Conservation (phyloP, 2,888 invertebrate genomes). For the Troides aeacus region DNA sequence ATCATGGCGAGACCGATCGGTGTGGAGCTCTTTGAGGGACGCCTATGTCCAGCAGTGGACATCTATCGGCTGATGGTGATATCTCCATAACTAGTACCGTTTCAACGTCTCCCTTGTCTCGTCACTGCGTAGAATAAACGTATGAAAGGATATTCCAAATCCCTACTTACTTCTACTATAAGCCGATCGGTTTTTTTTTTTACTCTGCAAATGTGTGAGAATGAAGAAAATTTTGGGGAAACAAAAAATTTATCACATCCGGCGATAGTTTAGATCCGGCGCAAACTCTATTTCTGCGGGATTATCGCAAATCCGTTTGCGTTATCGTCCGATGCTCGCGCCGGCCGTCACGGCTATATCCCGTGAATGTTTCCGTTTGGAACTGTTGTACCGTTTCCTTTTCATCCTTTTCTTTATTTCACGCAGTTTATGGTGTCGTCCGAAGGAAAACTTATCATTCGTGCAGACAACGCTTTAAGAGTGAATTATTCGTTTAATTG, state of each 20-base stretch:
- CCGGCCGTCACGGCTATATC: constrained; percentile 29
- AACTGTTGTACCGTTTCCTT: neutral
- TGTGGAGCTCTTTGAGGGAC: too few species aligned
- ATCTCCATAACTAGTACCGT: too few species aligned
- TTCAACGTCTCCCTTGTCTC: too few species aligned
- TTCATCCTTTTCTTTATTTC: neutral
- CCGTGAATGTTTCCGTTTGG: constrained; percentile 9
- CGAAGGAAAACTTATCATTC: too few species aligned
- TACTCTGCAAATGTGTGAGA: neutral
- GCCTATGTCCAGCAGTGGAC: too few species aligned
- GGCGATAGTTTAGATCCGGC: constrained; percentile 47
- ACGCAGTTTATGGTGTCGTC: neutral
- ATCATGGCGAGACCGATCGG: too few species aligned
- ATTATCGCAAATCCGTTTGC: constrained; percentile 47
- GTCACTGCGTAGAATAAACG: too few species aligned
- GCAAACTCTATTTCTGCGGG: constrained; percentile 41
- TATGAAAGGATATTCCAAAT: too few species aligned
- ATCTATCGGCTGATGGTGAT: too few species aligned
- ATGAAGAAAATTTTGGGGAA: neutral
- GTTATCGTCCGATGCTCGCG: constrained; percentile 51
- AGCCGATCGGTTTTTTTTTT: neutral
- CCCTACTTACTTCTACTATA: too few species aligned
- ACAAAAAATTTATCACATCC: neutral
- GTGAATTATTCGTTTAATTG: too few species aligned
- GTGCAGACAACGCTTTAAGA: too few species aligned